Evolutionary conservation across 2,888 invertebrate species (phyloP).

Genomic region (Argyresthia albistria): DNA sequence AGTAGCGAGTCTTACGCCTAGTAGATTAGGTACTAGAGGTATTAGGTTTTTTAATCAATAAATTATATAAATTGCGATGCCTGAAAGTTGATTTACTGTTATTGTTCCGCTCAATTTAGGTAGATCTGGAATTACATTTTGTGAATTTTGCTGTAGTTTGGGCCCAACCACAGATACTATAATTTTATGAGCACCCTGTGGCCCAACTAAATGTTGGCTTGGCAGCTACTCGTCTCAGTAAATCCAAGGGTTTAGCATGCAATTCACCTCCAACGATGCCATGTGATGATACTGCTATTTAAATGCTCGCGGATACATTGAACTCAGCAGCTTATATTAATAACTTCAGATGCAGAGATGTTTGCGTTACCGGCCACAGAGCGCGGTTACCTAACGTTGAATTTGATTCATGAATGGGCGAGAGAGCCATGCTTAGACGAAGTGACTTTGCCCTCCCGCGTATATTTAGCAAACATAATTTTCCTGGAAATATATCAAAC

Average conservation of each 20-base stretch:
- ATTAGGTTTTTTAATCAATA: constrained; percentile 18
- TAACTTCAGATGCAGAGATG: constrained; percentile 48
- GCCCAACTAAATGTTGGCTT: constrained; percentile 24
- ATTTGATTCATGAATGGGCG: constrained; percentile 71
- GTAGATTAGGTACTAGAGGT: constrained; percentile 43
- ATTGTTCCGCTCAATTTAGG: constrained; percentile 27
- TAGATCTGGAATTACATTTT: constrained; percentile 28
- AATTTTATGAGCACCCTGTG: too few species aligned
- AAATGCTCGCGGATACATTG: constrained; percentile 55
- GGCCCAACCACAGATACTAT: too few species aligned
- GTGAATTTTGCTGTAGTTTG: constrained; percentile 29
- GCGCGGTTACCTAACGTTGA: constrained; percentile 62
- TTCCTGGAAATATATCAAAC: constrained; percentile 56
- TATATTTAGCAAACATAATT: constrained; percentile 63
- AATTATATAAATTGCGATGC: constrained; percentile 31
- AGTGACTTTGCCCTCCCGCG: constrained; percentile 19
- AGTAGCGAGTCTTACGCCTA: constrained; percentile 27
- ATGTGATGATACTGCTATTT: constrained; percentile 42
- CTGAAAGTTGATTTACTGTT: constrained; percentile 43
- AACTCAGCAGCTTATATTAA: constrained; percentile 65
- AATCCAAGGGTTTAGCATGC: constrained; percentile 29
- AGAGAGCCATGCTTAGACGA: constrained; percentile 34
- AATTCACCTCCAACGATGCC: constrained; percentile 10
- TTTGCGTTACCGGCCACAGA: constrained; percentile 52
- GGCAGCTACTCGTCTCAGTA: constrained; percentile 28